These are phyloP conservation scores for Pachypanchax playfairii DNA, from an alignment of 2,113 vertebrate genomes.

Conservation along the genomic window DNA sequence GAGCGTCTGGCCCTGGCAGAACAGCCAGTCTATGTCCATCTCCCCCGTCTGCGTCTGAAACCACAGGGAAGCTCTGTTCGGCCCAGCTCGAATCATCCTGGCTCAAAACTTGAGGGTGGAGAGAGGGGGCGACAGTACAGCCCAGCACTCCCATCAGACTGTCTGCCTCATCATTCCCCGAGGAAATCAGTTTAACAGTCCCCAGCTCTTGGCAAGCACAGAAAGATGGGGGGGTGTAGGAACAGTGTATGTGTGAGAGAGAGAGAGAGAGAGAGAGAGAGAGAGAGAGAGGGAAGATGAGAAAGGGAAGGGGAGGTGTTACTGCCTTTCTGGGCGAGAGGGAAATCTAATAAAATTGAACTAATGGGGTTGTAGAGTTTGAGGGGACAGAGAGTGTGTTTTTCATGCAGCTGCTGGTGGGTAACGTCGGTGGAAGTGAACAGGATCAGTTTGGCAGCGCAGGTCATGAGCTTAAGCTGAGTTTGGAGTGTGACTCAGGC, in stretches of 20 bases:
- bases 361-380: conserved; percentile 77
- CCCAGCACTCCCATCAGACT: conserved; percentile 70
- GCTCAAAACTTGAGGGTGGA: conserved; percentile 47
- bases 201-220: conserved; percentile 70
- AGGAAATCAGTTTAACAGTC: conserved; percentile 82
- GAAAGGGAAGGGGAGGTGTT: conserved; percentile 45
- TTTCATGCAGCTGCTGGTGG: conserved; percentile 63
- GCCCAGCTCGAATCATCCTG: conserved; percentile 44
- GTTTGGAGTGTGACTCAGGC: conserved; percentile 40
- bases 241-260: conserved; percentile 38
- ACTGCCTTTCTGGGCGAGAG: conserved; percentile 75
- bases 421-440: conserved; percentile 73
- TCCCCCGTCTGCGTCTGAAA: conserved; percentile 45
- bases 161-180: conserved; percentile 71
- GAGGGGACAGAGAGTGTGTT: conserved; percentile 70
- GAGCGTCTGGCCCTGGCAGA: conserved; percentile 52
- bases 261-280: conserved; percentile 11
- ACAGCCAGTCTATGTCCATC: conserved; percentile 52
- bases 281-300: conserved; percentile 8
- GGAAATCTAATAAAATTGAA: conserved; percentile 81
- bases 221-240: conserved; percentile 50
- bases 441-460: conserved; percentile 82
- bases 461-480: conserved; percentile 81
- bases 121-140: conserved; percentile 58
- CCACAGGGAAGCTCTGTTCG: conserved; percentile 48